Percentiles rank a stretch among this genome's conserved stretches.
phyloP scores from a whole-genome alignment of 2,797 vertebrate species.

The Pteronotus mesoamericanus region DNA sequence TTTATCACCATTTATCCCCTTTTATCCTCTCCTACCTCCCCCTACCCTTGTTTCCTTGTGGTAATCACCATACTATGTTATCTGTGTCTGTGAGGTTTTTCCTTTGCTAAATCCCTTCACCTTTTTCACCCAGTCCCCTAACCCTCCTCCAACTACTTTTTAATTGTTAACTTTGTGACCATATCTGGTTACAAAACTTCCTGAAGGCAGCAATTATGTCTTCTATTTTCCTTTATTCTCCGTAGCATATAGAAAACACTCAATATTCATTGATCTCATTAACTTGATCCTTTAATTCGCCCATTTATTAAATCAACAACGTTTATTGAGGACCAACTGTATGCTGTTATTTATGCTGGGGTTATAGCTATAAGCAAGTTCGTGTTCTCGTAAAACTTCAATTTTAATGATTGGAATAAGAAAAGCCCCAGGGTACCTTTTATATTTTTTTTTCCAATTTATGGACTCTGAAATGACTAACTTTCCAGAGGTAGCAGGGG shows the following conservation, averaged over 20 bases:
- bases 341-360: neutral
- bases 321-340: neutral
- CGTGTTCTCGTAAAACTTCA: neutral
- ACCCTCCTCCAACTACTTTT: neutral
- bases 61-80: neutral
- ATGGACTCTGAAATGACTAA: neutral
- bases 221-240: neutral
- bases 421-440: neutral
- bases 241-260: neutral
- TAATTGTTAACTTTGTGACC: neutral
- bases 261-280: neutral
- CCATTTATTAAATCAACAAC: conserved; percentile 11
- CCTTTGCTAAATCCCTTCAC: neutral
- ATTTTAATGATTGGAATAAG: neutral
- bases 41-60: neutral
- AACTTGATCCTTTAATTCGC: neutral
- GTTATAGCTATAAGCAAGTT: neutral
- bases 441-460: neutral
- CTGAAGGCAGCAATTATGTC: neutral
- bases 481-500: neutral
- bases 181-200: neutral
- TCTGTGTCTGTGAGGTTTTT: neutral
- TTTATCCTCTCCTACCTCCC: neutral
- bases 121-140: neutral
- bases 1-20: neutral